Base-by-base conservation (phyloP, 2,888 invertebrate species). In the Phrixothrix hirtus region DNA sequence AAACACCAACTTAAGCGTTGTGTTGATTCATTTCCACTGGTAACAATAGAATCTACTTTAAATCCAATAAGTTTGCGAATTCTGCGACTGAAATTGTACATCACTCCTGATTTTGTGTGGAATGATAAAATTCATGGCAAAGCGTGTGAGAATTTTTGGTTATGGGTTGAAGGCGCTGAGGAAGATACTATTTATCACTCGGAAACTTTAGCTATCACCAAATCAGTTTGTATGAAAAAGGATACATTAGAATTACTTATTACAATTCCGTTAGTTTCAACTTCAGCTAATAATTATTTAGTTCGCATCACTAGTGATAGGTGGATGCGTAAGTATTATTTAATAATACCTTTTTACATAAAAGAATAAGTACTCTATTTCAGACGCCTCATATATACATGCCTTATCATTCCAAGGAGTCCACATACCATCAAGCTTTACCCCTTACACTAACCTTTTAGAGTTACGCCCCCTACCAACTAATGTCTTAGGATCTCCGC, bases 101-200 rank as follows among this genome's bases (percentile, higher is more conserved):
- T 97, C 13, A 84, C 79, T 47, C 87, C 95, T 0, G 84, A 86
- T 29, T 81, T 73, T 63, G 86, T 83, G 54, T 97, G 96, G 96
- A 93, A 91, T 66, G 93, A 95, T 70, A 86, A 83, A 62, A 83
- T 95, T 35, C 95, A 97, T 70, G 93, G 95, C 0, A 88, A 88
- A 73, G 85, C 85, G 0, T 84, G 89, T 0, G 94, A 97, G 74
- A 85, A 91, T 0, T 99, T 95, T 76, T 98, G 95, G 92, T 84
- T 99, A 52, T 97, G 98, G 95, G 90, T 99, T 17, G 97, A 98
- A 74, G 97, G 99, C 77, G 91, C 96, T 0, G 92, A 92, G 29
- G 89, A 85, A 39, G 94, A 97, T 71, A 87, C 87, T 61, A 96
- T 99, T 74, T 95, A 98, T 74, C 98, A 99, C 75, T 90, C 92